phyloP scores from a whole-genome alignment of 37 sponge, comb jelly and placozoan species.

The Beroe forskalii region DNA sequence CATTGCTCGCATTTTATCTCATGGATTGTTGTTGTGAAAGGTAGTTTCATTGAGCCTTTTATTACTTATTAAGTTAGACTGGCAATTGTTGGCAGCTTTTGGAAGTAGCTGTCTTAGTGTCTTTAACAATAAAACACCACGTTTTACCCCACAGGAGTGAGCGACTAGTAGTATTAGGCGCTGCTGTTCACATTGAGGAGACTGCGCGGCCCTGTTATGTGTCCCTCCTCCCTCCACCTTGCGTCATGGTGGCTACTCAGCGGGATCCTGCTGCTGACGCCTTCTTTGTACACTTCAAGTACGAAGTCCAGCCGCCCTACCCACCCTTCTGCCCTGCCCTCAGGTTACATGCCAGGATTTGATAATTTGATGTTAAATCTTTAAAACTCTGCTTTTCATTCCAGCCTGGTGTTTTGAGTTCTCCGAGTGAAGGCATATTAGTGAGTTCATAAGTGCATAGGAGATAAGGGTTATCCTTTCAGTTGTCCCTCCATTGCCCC shows the following conservation, averaged over 20 bases:
- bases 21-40: no score
- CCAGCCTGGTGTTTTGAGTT: not conserved
- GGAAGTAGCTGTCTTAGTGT: no score
- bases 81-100: no score
- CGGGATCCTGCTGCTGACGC: not conserved
- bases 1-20: no score
- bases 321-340: constrained; percentile 20
- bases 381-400: not conserved
- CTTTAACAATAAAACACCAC: no score
- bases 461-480: no score
- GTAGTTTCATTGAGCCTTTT: no score
- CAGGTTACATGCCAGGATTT: no score
- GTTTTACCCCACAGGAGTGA: constrained; percentile 52
- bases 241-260: not conserved
- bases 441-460: no score
- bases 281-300: constrained; percentile 59
- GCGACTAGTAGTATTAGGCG: constrained; percentile 22
- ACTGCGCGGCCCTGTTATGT: constrained; percentile 36
- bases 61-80: no score
- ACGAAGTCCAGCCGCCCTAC: constrained; percentile 61
- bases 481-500: no score
- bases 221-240: constrained; percentile 21
- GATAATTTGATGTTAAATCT: not conserved
- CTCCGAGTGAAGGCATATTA: no score
- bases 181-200: not conserved